Evolutionary conservation across 1,140 invertebrate species (phyloP).

Genomic region (Charaxes varanes): DNA sequence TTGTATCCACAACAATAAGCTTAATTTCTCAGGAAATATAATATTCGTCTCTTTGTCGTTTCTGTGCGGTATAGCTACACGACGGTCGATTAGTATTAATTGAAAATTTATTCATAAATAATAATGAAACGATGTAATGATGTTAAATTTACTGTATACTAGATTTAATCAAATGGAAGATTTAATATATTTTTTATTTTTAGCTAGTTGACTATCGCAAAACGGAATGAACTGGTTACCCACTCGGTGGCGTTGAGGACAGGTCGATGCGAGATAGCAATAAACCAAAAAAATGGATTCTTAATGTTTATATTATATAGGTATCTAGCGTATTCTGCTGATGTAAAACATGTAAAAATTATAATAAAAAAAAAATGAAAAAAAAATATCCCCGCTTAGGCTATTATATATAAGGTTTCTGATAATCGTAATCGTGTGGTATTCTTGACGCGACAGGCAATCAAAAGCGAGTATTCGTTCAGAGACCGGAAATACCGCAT

Average conservation of each 20-base stretch:
- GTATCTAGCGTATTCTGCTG: slow-evolving; percentile 69
- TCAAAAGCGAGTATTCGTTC: slow-evolving; percentile 26
- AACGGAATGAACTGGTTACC: slow-evolving; percentile 38
- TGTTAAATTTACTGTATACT: slow-evolving; percentile 55
- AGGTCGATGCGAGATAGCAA: slow-evolving; percentile 58
- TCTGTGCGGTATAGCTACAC: too few species aligned
- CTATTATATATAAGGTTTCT: slow-evolving; percentile 65
- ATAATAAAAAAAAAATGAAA: slow-evolving; percentile 59
- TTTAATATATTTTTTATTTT: slow-evolving; percentile 73
- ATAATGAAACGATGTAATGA: slow-evolving; percentile 65
- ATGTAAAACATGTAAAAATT: slow-evolving; percentile 68
- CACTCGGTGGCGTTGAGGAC: slow-evolving; percentile 35
- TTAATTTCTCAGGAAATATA: too few species aligned
- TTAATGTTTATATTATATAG: slow-evolving; percentile 67
- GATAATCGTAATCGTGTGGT: slow-evolving; percentile 64
- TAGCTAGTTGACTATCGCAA: slow-evolving; percentile 69
- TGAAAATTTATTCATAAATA: slow-evolving; percentile 65
- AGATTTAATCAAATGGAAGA: slow-evolving; percentile 63
- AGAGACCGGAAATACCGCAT: slow-evolving; percentile 48
- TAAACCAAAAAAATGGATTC: slow-evolving; percentile 70
- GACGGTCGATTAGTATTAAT: slow-evolving; percentile 61
- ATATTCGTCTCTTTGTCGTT: too few species aligned
- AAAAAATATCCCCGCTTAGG: slow-evolving; percentile 71
- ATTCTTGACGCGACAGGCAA: slow-evolving; percentile 57
- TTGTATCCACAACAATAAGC: too few species aligned